Evolutionary conservation across 2,797 vertebrate species (phyloP).

Genomic region (Rousettus madagascariensis): DNA sequence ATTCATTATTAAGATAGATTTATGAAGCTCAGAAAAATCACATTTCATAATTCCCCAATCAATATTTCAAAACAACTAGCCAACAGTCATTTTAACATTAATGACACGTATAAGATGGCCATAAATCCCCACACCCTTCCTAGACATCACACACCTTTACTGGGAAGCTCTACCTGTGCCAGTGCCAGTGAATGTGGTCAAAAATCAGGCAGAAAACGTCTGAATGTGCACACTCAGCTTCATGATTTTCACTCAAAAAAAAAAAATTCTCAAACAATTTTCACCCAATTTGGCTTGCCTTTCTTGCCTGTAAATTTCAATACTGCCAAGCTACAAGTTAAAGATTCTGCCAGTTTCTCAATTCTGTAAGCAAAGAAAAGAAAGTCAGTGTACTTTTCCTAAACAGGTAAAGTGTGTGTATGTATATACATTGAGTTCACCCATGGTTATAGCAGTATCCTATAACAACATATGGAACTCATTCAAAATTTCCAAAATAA

Average conservation of each 20-base stretch:
- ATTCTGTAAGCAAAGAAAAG: constrained; percentile 62
- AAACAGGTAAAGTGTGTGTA: neutral
- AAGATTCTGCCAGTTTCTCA: constrained; percentile 70
- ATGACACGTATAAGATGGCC: neutral
- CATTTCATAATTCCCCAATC: constrained; percentile 40
- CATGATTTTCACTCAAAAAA: constrained; percentile 38
- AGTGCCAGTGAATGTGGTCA: neutral
- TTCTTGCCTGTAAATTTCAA: constrained; percentile 59
- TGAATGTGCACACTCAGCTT: constrained; percentile 11
- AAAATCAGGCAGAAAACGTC: constrained; percentile 58
- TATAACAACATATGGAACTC: constrained; percentile 22
- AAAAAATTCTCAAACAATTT: constrained; percentile 48
- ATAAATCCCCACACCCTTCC: neutral
- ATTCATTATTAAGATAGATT: constrained; percentile 31
- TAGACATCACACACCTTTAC: neutral
- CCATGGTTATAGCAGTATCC: constrained; percentile 14
- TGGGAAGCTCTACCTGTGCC: neutral
- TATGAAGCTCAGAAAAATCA: neutral
- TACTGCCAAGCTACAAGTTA: constrained; percentile 66
- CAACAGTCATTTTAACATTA: constrained; percentile 3
- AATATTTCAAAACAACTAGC: constrained; percentile 41
- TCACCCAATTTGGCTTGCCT: constrained; percentile 61
- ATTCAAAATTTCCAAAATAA: constrained; percentile 48
- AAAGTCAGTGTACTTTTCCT: constrained; percentile 33
- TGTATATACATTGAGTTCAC: neutral